Evolutionary conservation across 92 coral and sea anemone species (phyloP).

Genomic region (Zoanthus solanderi): DNA sequence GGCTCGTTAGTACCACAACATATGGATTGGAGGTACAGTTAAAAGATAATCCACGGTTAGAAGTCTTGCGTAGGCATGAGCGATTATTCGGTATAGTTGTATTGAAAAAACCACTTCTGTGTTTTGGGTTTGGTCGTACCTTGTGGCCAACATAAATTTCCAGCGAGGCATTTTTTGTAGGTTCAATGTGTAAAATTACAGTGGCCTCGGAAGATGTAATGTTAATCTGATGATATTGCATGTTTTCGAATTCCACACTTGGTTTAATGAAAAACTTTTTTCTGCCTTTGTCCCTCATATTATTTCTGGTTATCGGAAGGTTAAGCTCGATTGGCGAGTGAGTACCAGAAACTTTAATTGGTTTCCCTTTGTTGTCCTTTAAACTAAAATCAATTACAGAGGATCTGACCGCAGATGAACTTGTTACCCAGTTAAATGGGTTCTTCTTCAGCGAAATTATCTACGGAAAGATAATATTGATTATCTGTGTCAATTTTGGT

Average conservation of each 20-base stretch:
- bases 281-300: constrained; percentile 23
- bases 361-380: constrained; percentile 66
- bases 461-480: constrained; percentile 28
- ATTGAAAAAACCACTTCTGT: not conserved
- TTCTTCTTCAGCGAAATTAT: constrained; percentile 76
- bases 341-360: constrained; percentile 67
- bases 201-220: constrained; percentile 59
- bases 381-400: constrained; percentile 79
- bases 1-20: constrained; percentile 54
- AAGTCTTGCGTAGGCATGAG: constrained; percentile 44
- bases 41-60: not conserved
- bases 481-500: not conserved
- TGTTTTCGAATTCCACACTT: constrained; percentile 66
- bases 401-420: constrained; percentile 73
- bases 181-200: constrained; percentile 55
- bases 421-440: constrained; percentile 83
- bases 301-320: constrained; percentile 56
- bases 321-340: constrained; percentile 71
- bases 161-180: constrained; percentile 47
- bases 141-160: constrained; percentile 62
- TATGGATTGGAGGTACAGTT: constrained; percentile 62
- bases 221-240: constrained; percentile 67
- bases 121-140: constrained; percentile 64
- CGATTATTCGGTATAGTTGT: constrained; percentile 54
- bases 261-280: constrained; percentile 72